Evolutionary conservation across 2,797 vertebrate genomes (phyloP).

Genomic region (Perdix hodgsoniae): DNA sequence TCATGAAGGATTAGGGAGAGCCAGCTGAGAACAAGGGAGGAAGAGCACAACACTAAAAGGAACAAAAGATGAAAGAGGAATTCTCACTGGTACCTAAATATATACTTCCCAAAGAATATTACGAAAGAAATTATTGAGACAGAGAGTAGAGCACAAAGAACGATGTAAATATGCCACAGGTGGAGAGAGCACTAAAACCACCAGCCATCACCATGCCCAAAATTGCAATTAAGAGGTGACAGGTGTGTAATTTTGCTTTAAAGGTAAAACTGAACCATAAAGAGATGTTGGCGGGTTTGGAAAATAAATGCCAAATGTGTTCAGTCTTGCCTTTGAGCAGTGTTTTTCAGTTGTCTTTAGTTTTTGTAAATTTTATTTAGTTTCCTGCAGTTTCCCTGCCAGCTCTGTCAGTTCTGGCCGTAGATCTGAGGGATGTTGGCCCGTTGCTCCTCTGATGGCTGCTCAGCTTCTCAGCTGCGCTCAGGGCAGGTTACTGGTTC

Average conservation of each 20-base stretch:
- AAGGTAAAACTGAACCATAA: not conserved
- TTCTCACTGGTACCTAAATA: not conserved
- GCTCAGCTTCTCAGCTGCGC: not conserved
- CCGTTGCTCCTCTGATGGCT: not conserved
- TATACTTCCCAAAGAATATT: not conserved
- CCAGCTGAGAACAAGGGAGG: not conserved
- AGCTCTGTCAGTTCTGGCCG: not conserved
- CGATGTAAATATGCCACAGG: not conserved
- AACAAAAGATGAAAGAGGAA: not conserved
- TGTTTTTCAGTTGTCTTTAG: constrained; percentile 24
- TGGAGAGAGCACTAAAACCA: not conserved
- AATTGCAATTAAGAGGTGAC: constrained; percentile 2
- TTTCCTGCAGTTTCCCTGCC: not conserved
- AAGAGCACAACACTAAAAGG: not conserved
- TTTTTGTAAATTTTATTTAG: constrained; percentile 24
- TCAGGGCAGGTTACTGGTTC: constrained; percentile 45
- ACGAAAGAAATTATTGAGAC: not conserved
- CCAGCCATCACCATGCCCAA: not conserved
- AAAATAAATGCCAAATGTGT: constrained; percentile 13
- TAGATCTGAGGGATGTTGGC: constrained; percentile 38
- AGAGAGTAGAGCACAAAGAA: not conserved
- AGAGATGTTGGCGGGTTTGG: constrained; percentile 9
- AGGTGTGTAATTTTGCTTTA: constrained; percentile 24
- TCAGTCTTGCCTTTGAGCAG: constrained; percentile 28
- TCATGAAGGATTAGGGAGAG: not conserved